Evolutionary conservation across 2,888 invertebrate species (phyloP).

Genomic region (Silvanus unidentatus): DNA sequence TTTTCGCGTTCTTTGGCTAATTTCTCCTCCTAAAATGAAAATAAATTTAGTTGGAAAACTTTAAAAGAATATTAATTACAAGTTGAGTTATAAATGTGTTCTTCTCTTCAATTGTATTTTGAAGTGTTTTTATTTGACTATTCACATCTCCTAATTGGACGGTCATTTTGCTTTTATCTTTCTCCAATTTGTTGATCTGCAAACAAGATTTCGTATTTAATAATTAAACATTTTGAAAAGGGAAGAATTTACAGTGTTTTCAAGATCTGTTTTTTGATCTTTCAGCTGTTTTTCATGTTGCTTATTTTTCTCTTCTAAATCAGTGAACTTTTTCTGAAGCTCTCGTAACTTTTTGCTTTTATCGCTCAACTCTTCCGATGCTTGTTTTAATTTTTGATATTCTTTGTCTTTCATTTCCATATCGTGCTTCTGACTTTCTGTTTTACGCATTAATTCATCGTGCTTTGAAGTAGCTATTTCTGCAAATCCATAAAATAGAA

Average conservation of each 20-base stretch:
- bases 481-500: conserved; percentile 33
- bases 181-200: conserved; percentile 50
- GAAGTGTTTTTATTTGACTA: conserved; percentile 55
- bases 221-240: too few relatives aligned
- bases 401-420: conserved; percentile 60
- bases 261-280: conserved; percentile 54
- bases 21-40: conserved; percentile 44
- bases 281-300: conserved; percentile 56
- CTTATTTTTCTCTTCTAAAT: conserved; percentile 60
- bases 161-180: conserved; percentile 48
- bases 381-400: conserved; percentile 56
- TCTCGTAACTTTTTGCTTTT: conserved; percentile 58
- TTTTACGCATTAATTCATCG: conserved; percentile 55
- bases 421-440: conserved; percentile 60
- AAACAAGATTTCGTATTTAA: conserved; percentile 34
- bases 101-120: conserved; percentile 55
- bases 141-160: conserved; percentile 53
- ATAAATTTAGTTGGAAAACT: neutral
- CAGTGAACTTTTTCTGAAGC: conserved; percentile 61
- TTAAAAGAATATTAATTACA: conserved; percentile 31
- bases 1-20: conserved; percentile 49
- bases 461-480: conserved; percentile 53
- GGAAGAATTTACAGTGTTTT: conserved; percentile 54
- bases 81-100: conserved; percentile 57
- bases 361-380: conserved; percentile 61